Base-by-base conservation (phyloP, 1,140 invertebrate genomes). In the Drosophila pallidifrons region DNA sequence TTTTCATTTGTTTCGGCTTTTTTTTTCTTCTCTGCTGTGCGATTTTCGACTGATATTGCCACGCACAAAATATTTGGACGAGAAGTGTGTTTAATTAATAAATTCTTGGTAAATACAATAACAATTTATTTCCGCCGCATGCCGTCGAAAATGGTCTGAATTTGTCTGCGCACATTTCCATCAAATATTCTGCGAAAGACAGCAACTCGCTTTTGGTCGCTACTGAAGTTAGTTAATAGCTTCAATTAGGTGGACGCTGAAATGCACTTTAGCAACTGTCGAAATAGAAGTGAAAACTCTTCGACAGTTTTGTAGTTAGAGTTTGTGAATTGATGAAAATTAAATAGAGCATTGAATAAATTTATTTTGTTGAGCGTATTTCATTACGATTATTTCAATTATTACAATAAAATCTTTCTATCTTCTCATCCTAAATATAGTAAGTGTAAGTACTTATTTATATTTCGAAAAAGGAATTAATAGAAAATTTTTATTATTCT, bases 31-130 rank as follows among this genome's bases (percentile, higher is more conserved):
- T 25, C 20, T 15, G 38, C 3, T 58, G 6, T 15, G 20, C 20
- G 20, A 15, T 11, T 43, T 43, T 43, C 41, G 1, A 3, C 13
- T 43, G 3, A 43, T 43, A 13, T 43, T 13, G 41, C 41, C 41
- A 13, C 10, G 41, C 11, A 30, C 49, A 20, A 60, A 60, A 54
- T 70, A 61, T 70, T 70, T 61, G 5, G 47, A 25, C 20, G 20
- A 51, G 58, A 60, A 60, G 10, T 52, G 49, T 55, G 51, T 65
- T 65, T 71, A 71, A 71, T 71, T 71, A 65, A 65, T 71, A 47
- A 71, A 71, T 55, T 57, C 43, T 35, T 41, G 59, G 30, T 46
- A 38, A 65, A 65, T 65, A 35, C 46, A 16, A 47, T 47, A 47
- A 47, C 13, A 16, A 47, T 47, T 47, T 47, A 47, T 47, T 47